Evolutionary conservation across 2,888 invertebrate genomes (phyloP).

Genomic region (Synergus gifuensis): DNA sequence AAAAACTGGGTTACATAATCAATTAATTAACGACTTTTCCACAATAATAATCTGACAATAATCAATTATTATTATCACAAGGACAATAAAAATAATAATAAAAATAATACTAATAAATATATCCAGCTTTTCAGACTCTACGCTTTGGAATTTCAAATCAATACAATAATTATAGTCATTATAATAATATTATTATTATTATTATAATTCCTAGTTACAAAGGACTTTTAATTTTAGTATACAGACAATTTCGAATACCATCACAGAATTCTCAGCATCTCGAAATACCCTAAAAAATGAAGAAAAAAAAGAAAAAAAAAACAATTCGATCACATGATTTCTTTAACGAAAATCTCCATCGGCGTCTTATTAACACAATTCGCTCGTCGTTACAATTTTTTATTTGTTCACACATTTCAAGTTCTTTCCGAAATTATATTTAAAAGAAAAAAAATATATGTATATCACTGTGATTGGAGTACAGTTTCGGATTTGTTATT

Average conservation of each 20-base stretch:
- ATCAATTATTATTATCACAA: conserved; percentile 19
- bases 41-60: conserved; percentile 32
- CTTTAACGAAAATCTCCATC: conserved; percentile 38
- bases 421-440: conserved; percentile 1
- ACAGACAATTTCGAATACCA: conserved; percentile 42
- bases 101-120: conserved; percentile 34
- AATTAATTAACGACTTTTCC: conserved; percentile 23
- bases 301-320: conserved; percentile 5
- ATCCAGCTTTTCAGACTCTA: conserved; percentile 15
- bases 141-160: conserved; percentile 40
- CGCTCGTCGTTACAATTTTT: conserved; percentile 32
- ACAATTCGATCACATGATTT: conserved; percentile 31
- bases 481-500: background rate
- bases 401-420: conserved; percentile 10
- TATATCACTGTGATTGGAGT: conserved; percentile 34
- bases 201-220: conserved; percentile 42
- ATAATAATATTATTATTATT: conserved; percentile 42
- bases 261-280: conserved; percentile 41
- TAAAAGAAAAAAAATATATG: background rate
- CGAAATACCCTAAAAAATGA: conserved; percentile 12
- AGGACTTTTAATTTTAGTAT: conserved; percentile 42
- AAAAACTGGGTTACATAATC: conserved; percentile 27
- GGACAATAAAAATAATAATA: conserved; percentile 24
- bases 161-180: conserved; percentile 39
- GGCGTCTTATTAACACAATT: conserved; percentile 27